A percentile compares a stretch with the other conserved stretches of the same genome.
phyloP scores from a whole-genome alignment of 2,888 invertebrate species.

The Spicauda simplicius region DNA sequence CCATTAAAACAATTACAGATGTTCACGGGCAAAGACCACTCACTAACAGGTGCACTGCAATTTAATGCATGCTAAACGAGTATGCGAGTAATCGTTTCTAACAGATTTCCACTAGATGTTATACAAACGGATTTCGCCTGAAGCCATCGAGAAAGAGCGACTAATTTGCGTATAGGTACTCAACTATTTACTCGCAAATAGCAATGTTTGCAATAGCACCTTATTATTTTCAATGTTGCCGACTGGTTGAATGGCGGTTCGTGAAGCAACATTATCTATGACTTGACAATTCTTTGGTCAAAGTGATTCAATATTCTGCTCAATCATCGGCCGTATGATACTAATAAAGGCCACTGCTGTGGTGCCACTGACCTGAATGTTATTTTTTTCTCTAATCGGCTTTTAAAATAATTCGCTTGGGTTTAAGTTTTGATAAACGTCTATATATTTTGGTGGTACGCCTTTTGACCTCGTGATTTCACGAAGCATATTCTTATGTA shows the following conservation, averaged over 20 bases:
- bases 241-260: constrained; percentile 65
- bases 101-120: not conserved
- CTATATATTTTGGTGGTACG: not conserved
- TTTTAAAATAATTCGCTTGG: not conserved
- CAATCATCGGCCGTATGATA: constrained; percentile 55
- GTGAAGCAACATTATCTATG: constrained; percentile 42
- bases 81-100: not conserved
- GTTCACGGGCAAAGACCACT: too few species aligned
- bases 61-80: not conserved
- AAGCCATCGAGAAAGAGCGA: constrained; percentile 2
- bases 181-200: constrained; percentile 4
- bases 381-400: constrained; percentile 4
- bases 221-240: constrained; percentile 25
- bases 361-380: constrained; percentile 53
- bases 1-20: too few species aligned
- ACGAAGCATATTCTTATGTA: too few species aligned
- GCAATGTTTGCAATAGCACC: constrained; percentile 26
- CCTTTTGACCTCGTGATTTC: too few species aligned
- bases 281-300: constrained; percentile 43
- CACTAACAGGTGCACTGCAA: too few species aligned
- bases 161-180: constrained; percentile 10
- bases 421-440: not conserved
- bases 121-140: constrained; percentile 1
- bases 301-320: constrained; percentile 54
- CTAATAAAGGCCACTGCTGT: constrained; percentile 46